Evolutionary conservation across 23 tunicate species (phyloP), one percentile per base, ranked within the genome.

Genomic region (Pegea sp.): DNA sequence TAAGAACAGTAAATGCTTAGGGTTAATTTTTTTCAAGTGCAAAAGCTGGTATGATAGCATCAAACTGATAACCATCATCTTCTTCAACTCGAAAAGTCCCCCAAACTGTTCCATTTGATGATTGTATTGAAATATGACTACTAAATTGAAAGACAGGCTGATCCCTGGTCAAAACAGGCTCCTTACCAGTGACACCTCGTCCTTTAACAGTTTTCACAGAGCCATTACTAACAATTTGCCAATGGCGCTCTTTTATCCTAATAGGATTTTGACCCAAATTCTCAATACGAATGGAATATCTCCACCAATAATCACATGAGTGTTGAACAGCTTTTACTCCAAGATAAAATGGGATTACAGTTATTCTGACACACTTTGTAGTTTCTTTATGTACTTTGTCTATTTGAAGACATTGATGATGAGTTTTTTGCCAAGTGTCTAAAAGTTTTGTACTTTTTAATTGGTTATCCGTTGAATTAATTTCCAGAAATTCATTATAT

Each of bases 181-280:
- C 95, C 73, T 66, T 8, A 16, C 46, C 46, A 38, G 46, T 38
- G 2, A 84, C 81, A 16, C 95, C 95, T 42, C 81, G 63, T 1
- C 84, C 95, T 49, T 76, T 57, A 13, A 70, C 64, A 28, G 95
- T 74, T 63, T 68, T 68, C 0, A 84, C 95, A 34, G 95, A 74
- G 32, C 95, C 95, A 50, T 84, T 84, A 53, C 76, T 67, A 43
- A 84, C 64, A 21, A 77, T 84, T 29, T 77, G 72, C 95, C 95
- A 84, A 48, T 74, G 65, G 29, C 86, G 49, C 56, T 84, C 95
- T 43, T 71, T 48, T 29, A 84, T 49, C 22, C 50, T 64, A 5
- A 66, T 76, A 68, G 67, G 74, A 18, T 59, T 33, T 29, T 53
- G 63, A 32, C 84, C 64, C 31, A 84, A 49, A 31, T 84, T 84